Base-by-base conservation (phyloP, 2,113 vertebrate species). In the Girardinichthys multiradiatus region DNA sequence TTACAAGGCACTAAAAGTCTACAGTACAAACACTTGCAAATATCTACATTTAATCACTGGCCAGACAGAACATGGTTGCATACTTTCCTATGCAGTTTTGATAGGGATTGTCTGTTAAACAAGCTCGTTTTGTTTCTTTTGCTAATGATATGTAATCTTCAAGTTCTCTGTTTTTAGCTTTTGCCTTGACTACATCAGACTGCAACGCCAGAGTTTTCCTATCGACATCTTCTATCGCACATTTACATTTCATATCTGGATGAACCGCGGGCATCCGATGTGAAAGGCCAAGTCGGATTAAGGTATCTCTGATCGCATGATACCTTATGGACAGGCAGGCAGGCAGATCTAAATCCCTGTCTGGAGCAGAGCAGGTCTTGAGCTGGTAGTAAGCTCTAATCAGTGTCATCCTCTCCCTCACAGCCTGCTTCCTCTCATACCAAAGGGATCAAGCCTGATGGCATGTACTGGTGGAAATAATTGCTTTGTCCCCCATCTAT, bases 241-340 rank as follows among this genome's bases (percentile, higher is more conserved):
- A 90, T 91, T 92, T 91, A 85, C 90, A 92, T 92, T 86, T 89
- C 64, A 82, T 88, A 86, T 90, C 82, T 87, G 80, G 84, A 81
- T 81, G 26, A 67, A 74, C 79, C 63, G 64, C 75, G 24, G 62
- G 77, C 75, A 78, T 71, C 74, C 57, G 28, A 33, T 75, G 69
- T 75, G 74, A 93, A 95, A 94, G 93, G 94, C 89, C 92, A 93
- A 75, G 76, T 66, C 61, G 94, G 93, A 94, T 94, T 94, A 95
- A 93, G 89, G 91, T 91, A 86, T 94, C 91, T 92, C 27, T 29
- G 80, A 84, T 86, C 77, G 87, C 63, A 72, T 76, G 77, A 70
- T 86, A 69, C 86, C 73, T 85, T 65, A 75, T 45, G 77, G 85
- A 86, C 70, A 66, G 80, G 57, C 83, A 72, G 88, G 63, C 83